phyloP scores from a whole-genome alignment of 2,888 invertebrate genomes.

The Agonopterix alstromeriana region DNA sequence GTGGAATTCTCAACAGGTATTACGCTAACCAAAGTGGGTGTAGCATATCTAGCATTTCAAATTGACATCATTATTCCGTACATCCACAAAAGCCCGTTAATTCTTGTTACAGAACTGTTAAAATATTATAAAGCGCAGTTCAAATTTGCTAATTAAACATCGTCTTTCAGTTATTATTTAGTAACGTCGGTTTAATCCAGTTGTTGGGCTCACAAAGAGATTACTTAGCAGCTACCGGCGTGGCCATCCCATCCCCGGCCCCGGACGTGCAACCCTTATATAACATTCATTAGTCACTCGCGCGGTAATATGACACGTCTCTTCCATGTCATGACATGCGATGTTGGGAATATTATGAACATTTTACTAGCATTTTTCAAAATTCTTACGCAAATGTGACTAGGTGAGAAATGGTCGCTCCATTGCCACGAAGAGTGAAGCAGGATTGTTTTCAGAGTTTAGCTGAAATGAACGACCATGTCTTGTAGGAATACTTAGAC shows the following conservation, averaged over 20 bases:
- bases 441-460: no score
- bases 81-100: neutral
- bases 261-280: constrained; percentile 25
- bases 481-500: no score
- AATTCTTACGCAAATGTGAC: no score
- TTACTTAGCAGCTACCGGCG: constrained; percentile 16
- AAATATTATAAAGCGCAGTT: neutral
- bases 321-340: constrained; percentile 13
- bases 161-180: constrained; percentile 1
- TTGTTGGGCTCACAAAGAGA: constrained; percentile 10
- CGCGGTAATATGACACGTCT: constrained; percentile 25
- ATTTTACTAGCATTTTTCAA: neutral
- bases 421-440: no score
- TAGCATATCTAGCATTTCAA: neutral
- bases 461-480: no score
- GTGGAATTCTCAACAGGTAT: neutral
- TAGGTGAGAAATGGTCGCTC: no score
- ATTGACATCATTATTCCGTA: neutral
- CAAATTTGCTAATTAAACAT: neutral
- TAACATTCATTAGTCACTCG: constrained; percentile 41
- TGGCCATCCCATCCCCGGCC: constrained; percentile 2
- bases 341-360: constrained; percentile 5
- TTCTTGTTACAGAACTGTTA: no score
- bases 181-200: constrained; percentile 9
- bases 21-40: neutral